Evolutionary conservation across 2,113 vertebrate species (phyloP).

Genomic region (Sylvilagus bachmani): DNA sequence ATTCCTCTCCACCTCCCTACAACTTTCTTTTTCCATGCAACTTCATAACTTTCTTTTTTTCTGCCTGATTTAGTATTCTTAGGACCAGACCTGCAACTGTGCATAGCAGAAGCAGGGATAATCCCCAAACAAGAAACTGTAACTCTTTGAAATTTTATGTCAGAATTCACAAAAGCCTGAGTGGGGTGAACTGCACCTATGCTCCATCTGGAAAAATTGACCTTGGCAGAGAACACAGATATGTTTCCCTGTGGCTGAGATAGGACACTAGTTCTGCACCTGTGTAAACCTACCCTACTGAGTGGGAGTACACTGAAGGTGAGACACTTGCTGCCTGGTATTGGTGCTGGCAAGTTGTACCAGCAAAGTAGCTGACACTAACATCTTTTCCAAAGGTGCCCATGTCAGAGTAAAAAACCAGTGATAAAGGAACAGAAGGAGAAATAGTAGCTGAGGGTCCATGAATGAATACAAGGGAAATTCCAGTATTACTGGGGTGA

Average conservation of each 20-base stretch:
- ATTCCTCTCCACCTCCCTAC: neutral
- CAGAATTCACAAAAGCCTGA: neutral
- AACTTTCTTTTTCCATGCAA: neutral
- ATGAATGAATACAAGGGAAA: neutral
- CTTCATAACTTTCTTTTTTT: neutral
- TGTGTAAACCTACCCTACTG: neutral
- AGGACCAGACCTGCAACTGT: neutral
- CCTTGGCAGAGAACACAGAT: neutral
- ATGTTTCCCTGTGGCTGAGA: neutral
- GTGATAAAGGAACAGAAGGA: neutral
- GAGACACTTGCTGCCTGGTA: neutral
- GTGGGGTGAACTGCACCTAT: neutral
- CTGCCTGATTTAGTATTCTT: neutral
- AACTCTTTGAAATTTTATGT: neutral
- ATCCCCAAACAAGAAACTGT: neutral
- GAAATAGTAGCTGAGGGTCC: neutral
- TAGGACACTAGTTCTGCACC: neutral
- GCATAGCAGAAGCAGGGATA: neutral
- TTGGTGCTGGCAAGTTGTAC: neutral
- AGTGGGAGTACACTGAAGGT: neutral
- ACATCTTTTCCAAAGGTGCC: neutral
- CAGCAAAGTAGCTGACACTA: neutral
- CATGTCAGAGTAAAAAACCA: neutral
- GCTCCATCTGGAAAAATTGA: neutral
- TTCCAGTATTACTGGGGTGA: neutral